Conservation (phyloP, 1,140 invertebrate genomes). For the Aphidius ervi region DNA sequence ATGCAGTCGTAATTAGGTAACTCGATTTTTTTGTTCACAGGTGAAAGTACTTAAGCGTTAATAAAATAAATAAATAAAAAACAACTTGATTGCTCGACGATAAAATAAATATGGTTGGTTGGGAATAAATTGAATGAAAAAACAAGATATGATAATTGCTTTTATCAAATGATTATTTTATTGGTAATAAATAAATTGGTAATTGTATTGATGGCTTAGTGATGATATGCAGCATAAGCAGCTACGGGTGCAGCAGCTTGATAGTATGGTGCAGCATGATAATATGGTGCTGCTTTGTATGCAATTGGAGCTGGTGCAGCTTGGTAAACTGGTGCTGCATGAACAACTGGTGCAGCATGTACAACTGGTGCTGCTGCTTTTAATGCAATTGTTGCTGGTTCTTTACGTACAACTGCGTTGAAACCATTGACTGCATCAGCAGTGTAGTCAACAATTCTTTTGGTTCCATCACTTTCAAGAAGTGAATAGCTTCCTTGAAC, state of each 20-base stretch:
- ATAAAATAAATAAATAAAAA: too few relatives aligned
- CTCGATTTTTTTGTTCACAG: conserved; percentile 7
- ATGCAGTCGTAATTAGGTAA: conserved; percentile 22
- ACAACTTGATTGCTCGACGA: too few relatives aligned
- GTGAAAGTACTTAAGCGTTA: not conserved
- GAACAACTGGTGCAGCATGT: conserved; percentile 13
- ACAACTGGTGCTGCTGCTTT: conserved; percentile 16
- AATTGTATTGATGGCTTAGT: not conserved
- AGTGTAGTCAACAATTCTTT: conserved; percentile 59
- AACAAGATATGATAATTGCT: too few relatives aligned
- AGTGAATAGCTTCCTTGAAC: conserved; percentile 55
- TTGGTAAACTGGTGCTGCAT: conserved; percentile 5
- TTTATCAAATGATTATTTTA: too few relatives aligned
- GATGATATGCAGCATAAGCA: conserved; percentile 4
- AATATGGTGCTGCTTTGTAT: not conserved
- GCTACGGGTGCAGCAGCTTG: conserved; percentile 5
- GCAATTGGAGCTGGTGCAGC: conserved; percentile 3
- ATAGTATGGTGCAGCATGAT: conserved; percentile 3
- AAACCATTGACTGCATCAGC: conserved; percentile 61
- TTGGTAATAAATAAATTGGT: too few relatives aligned
- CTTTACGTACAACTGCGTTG: conserved; percentile 62
- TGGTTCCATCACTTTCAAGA: conserved; percentile 56
- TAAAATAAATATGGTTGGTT: too few relatives aligned
- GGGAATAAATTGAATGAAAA: not conserved
- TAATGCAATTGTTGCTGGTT: conserved; percentile 37